A percentile compares a stretch with the other conserved stretches of the same genome.
phyloP scores from a whole-genome alignment of 2,113 vertebrate genomes.

The Embiotoca jacksoni region DNA sequence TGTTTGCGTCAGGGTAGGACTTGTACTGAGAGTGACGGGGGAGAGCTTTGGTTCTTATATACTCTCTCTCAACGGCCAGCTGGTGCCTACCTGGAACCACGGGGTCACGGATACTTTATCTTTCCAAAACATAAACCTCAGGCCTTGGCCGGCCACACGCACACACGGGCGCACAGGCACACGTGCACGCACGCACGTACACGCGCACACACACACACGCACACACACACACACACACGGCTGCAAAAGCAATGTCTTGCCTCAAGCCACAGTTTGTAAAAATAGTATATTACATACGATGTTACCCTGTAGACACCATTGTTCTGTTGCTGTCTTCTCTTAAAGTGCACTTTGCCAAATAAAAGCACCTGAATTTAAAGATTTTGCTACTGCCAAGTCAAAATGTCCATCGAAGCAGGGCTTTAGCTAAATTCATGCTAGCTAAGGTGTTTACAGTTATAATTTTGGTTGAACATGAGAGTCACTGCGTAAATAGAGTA shows the following conservation, averaged over 20 bases:
- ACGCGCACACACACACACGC: constrained; percentile 40
- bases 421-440: too few relatives aligned
- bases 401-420: background rate
- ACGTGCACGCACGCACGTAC: constrained; percentile 26
- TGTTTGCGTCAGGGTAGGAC: constrained; percentile 41
- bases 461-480: background rate
- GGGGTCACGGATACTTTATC: constrained; percentile 76
- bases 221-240: constrained; percentile 41
- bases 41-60: constrained; percentile 69
- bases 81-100: constrained; percentile 74
- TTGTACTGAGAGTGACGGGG: constrained; percentile 44
- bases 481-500: background rate
- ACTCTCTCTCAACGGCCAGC: constrained; percentile 61
- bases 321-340: constrained; percentile 60
- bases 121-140: constrained; percentile 77
- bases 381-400: background rate
- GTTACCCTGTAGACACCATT: constrained; percentile 72
- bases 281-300: constrained; percentile 73
- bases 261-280: constrained; percentile 72
- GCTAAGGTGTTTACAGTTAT: background rate
- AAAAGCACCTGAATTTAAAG: constrained; percentile 15
- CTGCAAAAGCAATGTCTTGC: constrained; percentile 76
- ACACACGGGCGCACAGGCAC: constrained; percentile 40
- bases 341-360: constrained; percentile 53
- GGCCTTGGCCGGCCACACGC: constrained; percentile 60